Conservation (phyloP, 2,888 invertebrate genomes). For the Xanthorhoe designata region DNA sequence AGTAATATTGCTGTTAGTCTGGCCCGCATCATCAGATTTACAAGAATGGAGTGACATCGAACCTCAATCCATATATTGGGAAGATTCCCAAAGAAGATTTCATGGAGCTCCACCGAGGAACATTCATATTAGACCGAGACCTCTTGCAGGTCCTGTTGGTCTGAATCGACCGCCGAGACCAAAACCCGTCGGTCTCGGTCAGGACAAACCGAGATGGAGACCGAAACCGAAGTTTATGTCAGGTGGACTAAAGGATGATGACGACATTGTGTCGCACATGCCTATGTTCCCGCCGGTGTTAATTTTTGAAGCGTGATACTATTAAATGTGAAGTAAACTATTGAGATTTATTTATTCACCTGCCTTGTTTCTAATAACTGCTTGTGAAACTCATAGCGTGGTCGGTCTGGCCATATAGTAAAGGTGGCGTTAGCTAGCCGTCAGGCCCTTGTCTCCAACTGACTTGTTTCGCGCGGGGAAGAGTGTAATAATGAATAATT, state of each 20-base stretch:
- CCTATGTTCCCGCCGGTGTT: neutral
- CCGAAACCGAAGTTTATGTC: neutral
- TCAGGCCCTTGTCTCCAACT: no score
- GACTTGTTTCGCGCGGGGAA: no score
- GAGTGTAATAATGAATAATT: no score
- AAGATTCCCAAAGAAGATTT: no score
- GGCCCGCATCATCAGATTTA: neutral
- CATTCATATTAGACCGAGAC: no score
- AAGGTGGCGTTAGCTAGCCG: no score
- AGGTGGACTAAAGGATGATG: neutral
- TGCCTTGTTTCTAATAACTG: neutral
- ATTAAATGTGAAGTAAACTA: neutral
- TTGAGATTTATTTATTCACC: neutral
- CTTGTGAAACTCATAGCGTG: neutral
- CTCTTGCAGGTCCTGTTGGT: no score
- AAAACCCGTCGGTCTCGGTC: no score
- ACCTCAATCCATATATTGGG: neutral
- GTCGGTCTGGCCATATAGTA: neutral
- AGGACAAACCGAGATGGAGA: no score
- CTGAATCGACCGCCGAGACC: neutral
- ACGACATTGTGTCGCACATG: neutral
- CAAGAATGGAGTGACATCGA: neutral
- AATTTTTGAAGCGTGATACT: neutral
- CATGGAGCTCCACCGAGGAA: no score
- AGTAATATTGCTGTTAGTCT: neutral